phyloP scores from a whole-genome alignment of 2,888 invertebrate genomes.

The Coleophora deauratella region DNA sequence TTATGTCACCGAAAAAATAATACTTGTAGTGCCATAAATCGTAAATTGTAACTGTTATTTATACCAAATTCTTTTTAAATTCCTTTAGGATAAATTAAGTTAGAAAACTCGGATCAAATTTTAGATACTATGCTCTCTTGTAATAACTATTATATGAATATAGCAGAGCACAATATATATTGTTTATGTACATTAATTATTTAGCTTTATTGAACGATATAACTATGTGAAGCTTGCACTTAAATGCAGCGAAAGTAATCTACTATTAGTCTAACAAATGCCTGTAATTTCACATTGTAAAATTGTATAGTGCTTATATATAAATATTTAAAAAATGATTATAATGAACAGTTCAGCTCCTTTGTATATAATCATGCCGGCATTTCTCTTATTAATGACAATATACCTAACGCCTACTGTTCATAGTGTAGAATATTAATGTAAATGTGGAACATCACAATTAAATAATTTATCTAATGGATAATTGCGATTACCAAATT shows the following conservation, averaged over 20 bases:
- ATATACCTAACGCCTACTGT: slow-evolving; percentile 61
- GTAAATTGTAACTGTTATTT: no score
- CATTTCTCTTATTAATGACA: slow-evolving; percentile 56
- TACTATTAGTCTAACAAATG: slow-evolving; percentile 33
- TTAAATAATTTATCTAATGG: slow-evolving; percentile 50
- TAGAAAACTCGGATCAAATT: background rate
- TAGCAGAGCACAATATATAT: slow-evolving; percentile 32
- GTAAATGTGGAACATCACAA: slow-evolving; percentile 55
- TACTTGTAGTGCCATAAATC: background rate
- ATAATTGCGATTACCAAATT: slow-evolving; percentile 60
- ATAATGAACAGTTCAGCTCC: slow-evolving; percentile 35
- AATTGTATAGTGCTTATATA: slow-evolving; percentile 68
- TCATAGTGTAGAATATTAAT: slow-evolving; percentile 62
- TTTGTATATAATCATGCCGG: slow-evolving; percentile 60
- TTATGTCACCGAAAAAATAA: no score
- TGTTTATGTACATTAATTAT: slow-evolving; percentile 30
- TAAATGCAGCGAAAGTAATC: slow-evolving; percentile 26
- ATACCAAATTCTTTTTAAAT: no score
- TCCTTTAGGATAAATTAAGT: background rate
- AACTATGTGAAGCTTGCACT: slow-evolving; percentile 21
- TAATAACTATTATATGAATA: slow-evolving; percentile 12
- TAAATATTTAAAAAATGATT: slow-evolving; percentile 35
- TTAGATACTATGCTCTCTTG: slow-evolving; percentile 16
- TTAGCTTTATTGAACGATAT: slow-evolving; percentile 32
- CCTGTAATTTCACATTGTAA: slow-evolving; percentile 54